phyloP scores from a whole-genome alignment of 2,113 vertebrate species.

The Cyprinodon variegatus region DNA sequence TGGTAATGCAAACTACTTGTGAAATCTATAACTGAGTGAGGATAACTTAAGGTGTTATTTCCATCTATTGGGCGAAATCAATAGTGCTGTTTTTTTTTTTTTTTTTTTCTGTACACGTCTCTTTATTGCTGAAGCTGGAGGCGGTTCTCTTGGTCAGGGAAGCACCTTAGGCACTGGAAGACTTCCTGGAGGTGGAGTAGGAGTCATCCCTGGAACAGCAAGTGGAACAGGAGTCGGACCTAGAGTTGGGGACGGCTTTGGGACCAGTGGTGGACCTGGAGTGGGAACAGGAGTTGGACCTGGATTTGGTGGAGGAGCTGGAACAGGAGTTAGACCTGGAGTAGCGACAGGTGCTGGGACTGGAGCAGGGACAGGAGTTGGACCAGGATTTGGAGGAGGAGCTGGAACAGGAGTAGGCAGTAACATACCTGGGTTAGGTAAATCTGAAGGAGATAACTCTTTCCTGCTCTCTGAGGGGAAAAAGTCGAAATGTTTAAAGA shows the following conservation, averaged over 20 bases:
- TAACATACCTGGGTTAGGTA: constrained; percentile 29
- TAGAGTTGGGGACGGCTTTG: constrained; percentile 42
- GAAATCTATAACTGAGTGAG: not conserved
- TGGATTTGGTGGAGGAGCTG: constrained; percentile 24
- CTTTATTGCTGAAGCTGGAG: constrained; percentile 48
- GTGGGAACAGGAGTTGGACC: constrained; percentile 32
- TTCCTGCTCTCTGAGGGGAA: not conserved
- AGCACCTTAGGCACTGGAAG: constrained; percentile 56
- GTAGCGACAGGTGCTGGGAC: constrained; percentile 4
- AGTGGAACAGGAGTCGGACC: constrained; percentile 51
- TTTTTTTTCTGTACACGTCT: not conserved
- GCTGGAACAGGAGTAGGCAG: constrained; percentile 10
- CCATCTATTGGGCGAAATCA: not conserved
- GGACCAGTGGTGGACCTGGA: constrained; percentile 36
- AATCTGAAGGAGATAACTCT: not conserved
- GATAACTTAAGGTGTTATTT: not conserved
- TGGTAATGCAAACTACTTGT: constrained; percentile 37
- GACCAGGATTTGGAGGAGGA: constrained; percentile 15
- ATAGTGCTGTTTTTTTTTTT: not conserved
- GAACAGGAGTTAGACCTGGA: constrained; percentile 23
- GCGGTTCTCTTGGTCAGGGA: constrained; percentile 64
- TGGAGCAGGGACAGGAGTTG: constrained; percentile 29
- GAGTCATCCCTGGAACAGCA: constrained; percentile 41
- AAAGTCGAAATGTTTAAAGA: not conserved
- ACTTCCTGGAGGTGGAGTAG: constrained; percentile 53